These are phyloP conservation scores for Thermophis baileyi DNA, from an alignment of 2,113 vertebrate species.

Conservation along the genomic window DNA sequence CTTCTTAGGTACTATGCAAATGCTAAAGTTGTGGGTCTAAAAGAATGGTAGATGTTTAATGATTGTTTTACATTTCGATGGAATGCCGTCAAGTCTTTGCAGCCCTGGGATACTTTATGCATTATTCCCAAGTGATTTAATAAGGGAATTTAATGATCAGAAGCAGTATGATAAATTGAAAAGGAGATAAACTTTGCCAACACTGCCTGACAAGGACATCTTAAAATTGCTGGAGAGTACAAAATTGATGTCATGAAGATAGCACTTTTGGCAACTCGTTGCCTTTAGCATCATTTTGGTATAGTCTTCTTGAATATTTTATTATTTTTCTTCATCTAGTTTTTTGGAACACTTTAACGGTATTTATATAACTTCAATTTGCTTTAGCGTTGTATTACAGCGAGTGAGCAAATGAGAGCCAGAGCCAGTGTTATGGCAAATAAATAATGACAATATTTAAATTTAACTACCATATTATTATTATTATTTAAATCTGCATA, in stretches of 20 bases:
- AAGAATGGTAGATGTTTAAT: neutral
- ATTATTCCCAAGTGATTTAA: neutral
- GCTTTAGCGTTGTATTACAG: neutral
- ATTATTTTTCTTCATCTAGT: neutral
- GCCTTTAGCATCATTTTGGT: neutral
- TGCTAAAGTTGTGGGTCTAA: neutral
- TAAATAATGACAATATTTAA: conserved; percentile 1
- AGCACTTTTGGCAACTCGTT: neutral
- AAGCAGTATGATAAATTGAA: neutral
- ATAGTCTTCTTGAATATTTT: neutral
- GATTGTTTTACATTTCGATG: neutral
- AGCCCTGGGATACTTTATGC: neutral
- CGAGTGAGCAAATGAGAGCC: neutral
- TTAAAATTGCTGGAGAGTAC: neutral
- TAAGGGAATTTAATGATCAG: neutral
- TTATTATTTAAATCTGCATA: neutral
- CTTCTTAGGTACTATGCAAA: neutral
- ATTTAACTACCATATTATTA: neutral
- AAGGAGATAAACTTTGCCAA: neutral
- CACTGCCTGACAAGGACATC: neutral
- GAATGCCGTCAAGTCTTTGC: neutral
- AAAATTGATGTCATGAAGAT: neutral
- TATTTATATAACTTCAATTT: conserved; percentile 19
- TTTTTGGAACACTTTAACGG: neutral
- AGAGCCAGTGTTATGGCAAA: neutral